Evolutionary conservation across 2,888 invertebrate species (phyloP), one percentile per base, ranked within the genome.

Genomic region (Kryphioiulus occultus): DNA sequence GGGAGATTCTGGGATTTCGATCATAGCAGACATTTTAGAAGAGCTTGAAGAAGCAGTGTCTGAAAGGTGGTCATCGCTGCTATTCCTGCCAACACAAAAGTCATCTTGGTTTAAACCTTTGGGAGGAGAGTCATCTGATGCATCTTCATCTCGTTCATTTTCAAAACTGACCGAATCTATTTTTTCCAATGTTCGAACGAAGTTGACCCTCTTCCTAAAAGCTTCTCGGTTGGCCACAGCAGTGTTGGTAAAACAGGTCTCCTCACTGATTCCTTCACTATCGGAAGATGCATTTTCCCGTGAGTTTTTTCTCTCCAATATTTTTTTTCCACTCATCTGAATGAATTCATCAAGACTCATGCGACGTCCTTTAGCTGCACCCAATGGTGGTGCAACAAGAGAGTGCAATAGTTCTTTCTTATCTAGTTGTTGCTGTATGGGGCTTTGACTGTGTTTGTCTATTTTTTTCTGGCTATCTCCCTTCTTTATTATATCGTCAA

Each of bases 361-460:
- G 88, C 94, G 94, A 90, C 94, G 94, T 0, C 78, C 85, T 32
- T 88, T 88, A 32, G 85, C 82, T 7, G 47, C 39, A 88, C 93
- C 93, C 47, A 93, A 91, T 0, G 95, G 94, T 0, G 95, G 95
- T 88, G 95, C 94, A 89, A 95, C 94, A n/a, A 96, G 92, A 91
- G 95, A 95, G 91, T 96, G 95, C 17, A 96, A 93, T 88, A 96
- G 95, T 92, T 95, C 95, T 90, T 95, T 95, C 92, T 95, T 95
- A 92, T 96, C 95, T 12, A 89, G 89, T 47, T 95, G 95, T 47
- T 90, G 88, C 1, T 83, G 88, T 10, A 32, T 87, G 17, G 44
- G 39, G 32, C 85, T 88, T 30, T 83, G 19, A 26, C 26, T 32
- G 26, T 84, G 32, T n/a, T 88, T 88, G 82, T 88, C 86, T 30